Conservation (phyloP, 2,797 vertebrate species). For the Cichlasoma orientale region DNA sequence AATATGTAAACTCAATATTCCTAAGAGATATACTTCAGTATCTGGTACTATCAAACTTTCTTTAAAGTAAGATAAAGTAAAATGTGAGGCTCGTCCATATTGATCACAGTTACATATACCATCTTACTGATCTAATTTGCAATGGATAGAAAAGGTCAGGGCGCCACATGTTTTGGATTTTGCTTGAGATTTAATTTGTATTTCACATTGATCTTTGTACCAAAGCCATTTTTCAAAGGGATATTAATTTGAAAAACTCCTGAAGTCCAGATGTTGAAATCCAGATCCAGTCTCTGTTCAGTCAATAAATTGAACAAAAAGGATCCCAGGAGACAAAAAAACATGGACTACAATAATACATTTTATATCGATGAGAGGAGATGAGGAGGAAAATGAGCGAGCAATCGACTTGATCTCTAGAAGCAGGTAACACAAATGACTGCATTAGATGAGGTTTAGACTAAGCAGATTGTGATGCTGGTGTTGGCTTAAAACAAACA, state of each 20-base stretch:
- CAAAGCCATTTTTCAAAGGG: not conserved
- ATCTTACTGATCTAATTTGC: not conserved
- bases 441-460: slow-evolving; percentile 23
- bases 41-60: not conserved
- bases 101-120: not conserved
- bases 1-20: not conserved
- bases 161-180: not conserved
- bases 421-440: not conserved
- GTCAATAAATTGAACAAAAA: slow-evolving; percentile 17
- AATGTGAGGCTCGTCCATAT: not conserved
- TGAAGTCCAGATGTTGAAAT: slow-evolving; percentile 8
- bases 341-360: not conserved
- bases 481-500: too few relatives aligned
- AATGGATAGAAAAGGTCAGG: not conserved
- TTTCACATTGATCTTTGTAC: not conserved
- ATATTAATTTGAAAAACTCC: not conserved
- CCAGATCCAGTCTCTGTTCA: not conserved
- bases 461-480: not conserved
- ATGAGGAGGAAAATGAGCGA: not conserved
- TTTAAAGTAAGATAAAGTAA: not conserved
- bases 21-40: not conserved
- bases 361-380: slow-evolving; percentile 35
- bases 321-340: slow-evolving; percentile 29
- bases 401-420: slow-evolving; percentile 19
- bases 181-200: not conserved